These are phyloP conservation scores for Eumeta japonica DNA, from an alignment of 1,140 invertebrate genomes.

Conservation along the genomic window DNA sequence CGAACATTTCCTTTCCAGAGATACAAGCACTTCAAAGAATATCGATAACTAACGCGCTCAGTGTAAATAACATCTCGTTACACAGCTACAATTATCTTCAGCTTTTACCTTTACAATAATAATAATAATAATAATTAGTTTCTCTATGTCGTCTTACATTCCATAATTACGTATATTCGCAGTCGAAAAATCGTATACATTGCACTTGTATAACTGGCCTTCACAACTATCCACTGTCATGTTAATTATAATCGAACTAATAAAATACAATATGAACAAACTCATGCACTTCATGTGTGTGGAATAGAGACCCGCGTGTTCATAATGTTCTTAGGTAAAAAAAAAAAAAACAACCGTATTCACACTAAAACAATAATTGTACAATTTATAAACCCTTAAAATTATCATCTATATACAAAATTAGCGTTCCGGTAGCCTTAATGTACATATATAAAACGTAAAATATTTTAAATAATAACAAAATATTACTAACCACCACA, in stretches of 20 bases:
- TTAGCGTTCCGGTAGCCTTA: constrained; percentile 53
- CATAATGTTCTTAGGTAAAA: background rate
- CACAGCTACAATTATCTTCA: constrained; percentile 10
- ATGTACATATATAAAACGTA: constrained; percentile 58
- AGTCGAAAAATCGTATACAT: constrained; percentile 57
- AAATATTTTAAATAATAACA: constrained; percentile 61
- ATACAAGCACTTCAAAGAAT: constrained; percentile 24
- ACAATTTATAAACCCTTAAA: constrained; percentile 50
- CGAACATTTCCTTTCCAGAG: constrained; percentile 12
- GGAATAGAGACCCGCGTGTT: too few relatives aligned
- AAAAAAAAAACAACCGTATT: constrained; percentile 34
- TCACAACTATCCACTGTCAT: constrained; percentile 32
- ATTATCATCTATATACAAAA: constrained; percentile 51
- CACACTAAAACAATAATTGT: constrained; percentile 58
- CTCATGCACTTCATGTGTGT: too few relatives aligned
- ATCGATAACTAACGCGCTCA: too few relatives aligned
- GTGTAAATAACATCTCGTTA: too few relatives aligned
- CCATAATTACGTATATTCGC: constrained; percentile 56
- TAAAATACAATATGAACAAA: too few relatives aligned
- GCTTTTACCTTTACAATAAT: too few relatives aligned
- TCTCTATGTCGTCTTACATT: constrained; percentile 48
- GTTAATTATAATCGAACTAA: background rate
- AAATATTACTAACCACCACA: constrained; percentile 58
- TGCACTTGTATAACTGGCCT: constrained; percentile 56
- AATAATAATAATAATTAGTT: too few relatives aligned